Evolutionary conservation across 2,888 invertebrate genomes (phyloP).

Genomic region (Autographa pulchrina): DNA sequence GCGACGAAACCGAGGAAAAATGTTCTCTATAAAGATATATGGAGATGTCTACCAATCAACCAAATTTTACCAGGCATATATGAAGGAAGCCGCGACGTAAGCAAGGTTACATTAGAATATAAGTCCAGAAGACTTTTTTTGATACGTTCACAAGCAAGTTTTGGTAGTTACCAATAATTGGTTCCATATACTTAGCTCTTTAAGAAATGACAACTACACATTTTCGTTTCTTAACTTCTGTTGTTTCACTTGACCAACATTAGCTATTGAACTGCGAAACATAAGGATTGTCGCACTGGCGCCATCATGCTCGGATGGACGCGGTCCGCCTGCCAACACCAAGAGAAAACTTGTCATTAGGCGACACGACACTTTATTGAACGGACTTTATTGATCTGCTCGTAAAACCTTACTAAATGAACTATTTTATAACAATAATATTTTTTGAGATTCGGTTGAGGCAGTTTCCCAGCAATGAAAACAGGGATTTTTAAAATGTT

Average conservation of each 20-base stretch:
- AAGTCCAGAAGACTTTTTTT: not conserved
- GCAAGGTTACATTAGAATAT: not conserved
- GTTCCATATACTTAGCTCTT: not conserved
- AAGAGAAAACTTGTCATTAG: constrained; percentile 3
- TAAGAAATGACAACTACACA: not conserved
- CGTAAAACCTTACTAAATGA: too few species aligned
- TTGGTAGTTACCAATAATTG: too few species aligned
- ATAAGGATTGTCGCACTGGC: constrained; percentile 4
- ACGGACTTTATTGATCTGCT: not conserved
- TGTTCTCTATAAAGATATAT: constrained; percentile 16
- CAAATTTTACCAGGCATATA: not conserved
- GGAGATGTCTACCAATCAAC: constrained; percentile 27
- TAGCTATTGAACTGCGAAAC: not conserved
- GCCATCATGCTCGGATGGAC: constrained; percentile 2
- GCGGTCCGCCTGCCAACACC: not conserved
- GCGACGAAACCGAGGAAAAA: constrained; percentile 22
- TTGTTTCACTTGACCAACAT: not conserved
- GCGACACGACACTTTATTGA: not conserved
- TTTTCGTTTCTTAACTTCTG: not conserved
- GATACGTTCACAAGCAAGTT: too few species aligned
- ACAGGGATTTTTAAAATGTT: not conserved
- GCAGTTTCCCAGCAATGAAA: not conserved
- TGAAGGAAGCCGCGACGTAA: not conserved
- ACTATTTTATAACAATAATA: not conserved
- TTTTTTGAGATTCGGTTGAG: not conserved